A percentile compares a stretch with the other conserved stretches of the same genome.
phyloP scores from a whole-genome alignment of 2,113 vertebrate species.

The Alexandromys fortis region DNA sequence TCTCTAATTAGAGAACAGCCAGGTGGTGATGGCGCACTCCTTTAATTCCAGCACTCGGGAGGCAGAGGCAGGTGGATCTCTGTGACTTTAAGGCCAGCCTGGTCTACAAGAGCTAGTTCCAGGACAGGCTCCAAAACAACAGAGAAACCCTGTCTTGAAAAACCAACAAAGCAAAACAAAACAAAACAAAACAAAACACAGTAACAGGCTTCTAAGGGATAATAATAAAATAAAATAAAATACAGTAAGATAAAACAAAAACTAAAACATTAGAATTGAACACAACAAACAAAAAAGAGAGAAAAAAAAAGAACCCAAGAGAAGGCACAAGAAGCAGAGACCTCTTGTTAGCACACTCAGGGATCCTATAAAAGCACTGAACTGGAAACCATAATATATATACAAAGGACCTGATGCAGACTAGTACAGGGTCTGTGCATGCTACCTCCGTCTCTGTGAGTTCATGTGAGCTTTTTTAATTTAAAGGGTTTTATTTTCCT shows the following conservation, averaged over 20 bases:
- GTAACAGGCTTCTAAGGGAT: neutral
- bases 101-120: no score
- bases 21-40: no score
- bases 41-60: no score
- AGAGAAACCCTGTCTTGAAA: no score
- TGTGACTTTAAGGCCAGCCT: no score
- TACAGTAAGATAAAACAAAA: neutral
- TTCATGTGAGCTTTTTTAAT: neutral
- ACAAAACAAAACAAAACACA: no score
- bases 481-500: neutral
- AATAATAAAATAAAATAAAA: neutral
- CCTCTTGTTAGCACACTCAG: neutral
- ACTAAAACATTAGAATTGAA: neutral
- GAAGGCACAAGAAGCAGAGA: neutral
- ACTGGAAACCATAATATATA: neutral
- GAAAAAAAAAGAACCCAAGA: neutral
- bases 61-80: no score
- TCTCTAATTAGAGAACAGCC: neutral
- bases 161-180: no score
- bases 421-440: neutral
- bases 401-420: neutral
- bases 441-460: neutral
- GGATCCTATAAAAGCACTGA: neutral
- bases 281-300: neutral
- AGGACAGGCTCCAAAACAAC: no score